These are phyloP conservation scores for Archilochus colubris DNA, from an alignment of 2,113 vertebrate species.

Conservation along the genomic window DNA sequence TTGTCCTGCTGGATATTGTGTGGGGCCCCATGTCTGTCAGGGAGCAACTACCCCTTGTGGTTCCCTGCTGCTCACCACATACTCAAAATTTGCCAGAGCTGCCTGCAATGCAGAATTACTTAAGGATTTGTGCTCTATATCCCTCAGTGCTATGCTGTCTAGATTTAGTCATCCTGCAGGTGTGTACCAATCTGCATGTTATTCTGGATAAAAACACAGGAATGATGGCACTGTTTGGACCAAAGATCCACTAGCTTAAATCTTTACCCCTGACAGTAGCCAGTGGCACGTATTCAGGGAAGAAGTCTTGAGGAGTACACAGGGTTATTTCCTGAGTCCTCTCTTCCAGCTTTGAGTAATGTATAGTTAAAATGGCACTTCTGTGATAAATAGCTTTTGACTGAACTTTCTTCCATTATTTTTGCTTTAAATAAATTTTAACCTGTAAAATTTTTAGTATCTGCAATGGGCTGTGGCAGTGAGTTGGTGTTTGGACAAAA, in stretches of 20 bases:
- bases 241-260: not conserved
- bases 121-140: not conserved
- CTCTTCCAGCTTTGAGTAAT: not conserved
- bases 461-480: not conserved
- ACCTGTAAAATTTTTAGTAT: fast-evolving
- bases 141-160: fast-evolving
- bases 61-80: fast-evolving
- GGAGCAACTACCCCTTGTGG: not conserved
- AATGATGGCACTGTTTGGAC: not conserved
- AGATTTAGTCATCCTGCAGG: not conserved
- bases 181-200: not conserved
- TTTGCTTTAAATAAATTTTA: not conserved
- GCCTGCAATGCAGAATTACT: not conserved
- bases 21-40: not conserved
- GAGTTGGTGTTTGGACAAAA: not conserved
- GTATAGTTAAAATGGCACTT: not conserved
- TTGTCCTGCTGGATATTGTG: not conserved
- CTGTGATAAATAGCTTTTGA: not conserved
- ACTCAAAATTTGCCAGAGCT: not conserved
- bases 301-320: not conserved
- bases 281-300: fast-evolving
- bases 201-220: not conserved
- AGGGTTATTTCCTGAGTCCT: fast-evolving
- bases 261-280: not conserved
- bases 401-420: not conserved